These are phyloP conservation scores for Augochlorella aurata DNA, from an alignment of 2,888 invertebrate genomes.

Conservation along the genomic window DNA sequence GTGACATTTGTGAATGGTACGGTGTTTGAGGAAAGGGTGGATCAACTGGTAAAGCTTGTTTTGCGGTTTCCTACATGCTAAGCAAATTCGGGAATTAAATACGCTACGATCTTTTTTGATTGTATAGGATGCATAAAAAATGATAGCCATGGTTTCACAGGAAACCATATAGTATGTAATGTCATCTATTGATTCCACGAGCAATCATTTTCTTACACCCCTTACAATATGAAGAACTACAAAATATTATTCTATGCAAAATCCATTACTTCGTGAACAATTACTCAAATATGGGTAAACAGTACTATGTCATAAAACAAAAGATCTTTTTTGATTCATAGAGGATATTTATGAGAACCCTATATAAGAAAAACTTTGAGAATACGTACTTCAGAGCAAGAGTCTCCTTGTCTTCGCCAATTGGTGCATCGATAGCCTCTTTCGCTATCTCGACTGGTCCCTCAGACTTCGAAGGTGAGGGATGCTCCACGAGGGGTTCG, in stretches of 20 bases:
- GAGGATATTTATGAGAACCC: neutral
- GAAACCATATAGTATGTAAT: neutral
- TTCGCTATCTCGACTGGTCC: conserved; percentile 79
- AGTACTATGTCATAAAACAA: neutral
- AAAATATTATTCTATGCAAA: conserved; percentile 13
- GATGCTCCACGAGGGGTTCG: conserved; percentile 71
- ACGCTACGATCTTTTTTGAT: neutral
- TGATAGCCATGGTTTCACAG: neutral
- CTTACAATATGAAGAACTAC: neutral
- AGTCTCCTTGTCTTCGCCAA: conserved; percentile 72
- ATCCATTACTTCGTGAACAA: neutral
- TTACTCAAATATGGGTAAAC: neutral
- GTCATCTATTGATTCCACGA: neutral
- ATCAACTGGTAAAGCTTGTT: conserved; percentile 36
- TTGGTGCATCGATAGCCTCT: conserved; percentile 76
- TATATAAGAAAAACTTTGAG: neutral
- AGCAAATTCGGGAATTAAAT: conserved; percentile 43
- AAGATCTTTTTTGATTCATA: neutral
- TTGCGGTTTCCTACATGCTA: conserved; percentile 22
- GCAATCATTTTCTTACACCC: neutral
- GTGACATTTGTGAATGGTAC: conserved; percentile 24
- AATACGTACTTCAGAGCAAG: conserved; percentile 79
- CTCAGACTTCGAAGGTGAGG: conserved; percentile 74
- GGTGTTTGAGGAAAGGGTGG: conserved; percentile 35
- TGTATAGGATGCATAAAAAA: neutral